These are phyloP conservation scores for Henricia sp. DNA, from an alignment of 53 echinoderm and acorn worm species.

Conservation along the genomic window DNA sequence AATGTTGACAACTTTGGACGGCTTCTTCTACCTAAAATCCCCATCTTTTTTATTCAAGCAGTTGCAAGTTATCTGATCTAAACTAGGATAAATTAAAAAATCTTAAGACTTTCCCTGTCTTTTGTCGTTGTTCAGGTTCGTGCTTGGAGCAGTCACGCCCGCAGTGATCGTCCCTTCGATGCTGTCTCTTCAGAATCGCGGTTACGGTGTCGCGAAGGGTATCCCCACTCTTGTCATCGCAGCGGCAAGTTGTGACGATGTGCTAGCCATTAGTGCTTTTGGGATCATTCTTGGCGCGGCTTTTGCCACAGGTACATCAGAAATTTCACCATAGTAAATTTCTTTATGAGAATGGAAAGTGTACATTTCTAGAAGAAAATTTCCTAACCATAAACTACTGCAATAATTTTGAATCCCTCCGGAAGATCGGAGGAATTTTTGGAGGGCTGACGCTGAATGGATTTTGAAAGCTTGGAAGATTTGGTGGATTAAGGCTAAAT, in stretches of 20 bases:
- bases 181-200: constrained; percentile 82
- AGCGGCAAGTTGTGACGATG: constrained; percentile 94
- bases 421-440: no score
- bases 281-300: constrained; percentile 74
- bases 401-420: no score
- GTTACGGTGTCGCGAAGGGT: constrained; percentile 87
- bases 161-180: constrained; percentile 98
- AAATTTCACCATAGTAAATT: no score
- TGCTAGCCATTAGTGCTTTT: constrained; percentile 93
- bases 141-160: constrained; percentile 97
- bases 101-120: neutral
- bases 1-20: no score
- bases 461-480: no score
- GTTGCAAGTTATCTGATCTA: no score
- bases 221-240: constrained; percentile 94
- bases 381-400: no score
- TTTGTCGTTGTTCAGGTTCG: constrained; percentile 72
- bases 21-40: no score
- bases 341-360: neutral
- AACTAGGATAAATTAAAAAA: no score
- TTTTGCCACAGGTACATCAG: constrained; percentile 40
- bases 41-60: no score
- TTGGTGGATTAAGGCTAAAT: no score
- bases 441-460: no score
- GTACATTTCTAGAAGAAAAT: neutral